Conservation (phyloP, 2,113 vertebrate genomes). For the Tragelaphus strepsiceros region DNA sequence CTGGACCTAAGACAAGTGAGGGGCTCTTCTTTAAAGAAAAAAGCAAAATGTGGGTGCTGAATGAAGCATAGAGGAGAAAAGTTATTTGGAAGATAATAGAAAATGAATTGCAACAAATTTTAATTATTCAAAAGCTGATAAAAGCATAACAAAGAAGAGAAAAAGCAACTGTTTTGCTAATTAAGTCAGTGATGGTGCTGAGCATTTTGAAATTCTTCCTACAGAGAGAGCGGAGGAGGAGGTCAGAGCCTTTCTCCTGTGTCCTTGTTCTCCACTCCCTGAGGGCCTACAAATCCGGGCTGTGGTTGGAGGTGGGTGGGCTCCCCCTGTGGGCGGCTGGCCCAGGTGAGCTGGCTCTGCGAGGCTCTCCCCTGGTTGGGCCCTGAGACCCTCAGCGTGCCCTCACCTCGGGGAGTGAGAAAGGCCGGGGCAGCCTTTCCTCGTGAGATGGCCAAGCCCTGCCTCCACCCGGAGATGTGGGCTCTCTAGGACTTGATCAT, state of each 20-base stretch:
- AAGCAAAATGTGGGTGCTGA: not conserved
- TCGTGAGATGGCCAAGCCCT: not conserved
- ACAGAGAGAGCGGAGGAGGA: accelerated
- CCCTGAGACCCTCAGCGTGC: accelerated
- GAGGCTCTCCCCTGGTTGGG: accelerated
- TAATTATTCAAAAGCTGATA: not conserved
- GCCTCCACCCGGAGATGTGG: accelerated
- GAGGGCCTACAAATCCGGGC: accelerated
- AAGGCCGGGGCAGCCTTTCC: not conserved
- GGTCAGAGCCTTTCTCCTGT: accelerated
- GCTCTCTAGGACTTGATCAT: accelerated
- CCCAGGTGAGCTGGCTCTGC: accelerated
- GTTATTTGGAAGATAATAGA: not conserved
- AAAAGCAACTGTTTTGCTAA: not conserved
- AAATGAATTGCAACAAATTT: not conserved
- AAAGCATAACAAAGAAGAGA: not conserved
- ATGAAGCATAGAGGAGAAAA: not conserved
- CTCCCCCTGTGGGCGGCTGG: accelerated
- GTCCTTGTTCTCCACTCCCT: no score
- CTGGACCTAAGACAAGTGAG: accelerated
- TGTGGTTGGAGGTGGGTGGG: no score
- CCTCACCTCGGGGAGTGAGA: no score
- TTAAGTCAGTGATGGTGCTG: accelerated
- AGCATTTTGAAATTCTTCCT: no score
- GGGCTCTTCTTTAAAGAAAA: not conserved